Base-by-base conservation (phyloP, 1,140 invertebrate genomes). In the Andrena cerasifolii region DNA sequence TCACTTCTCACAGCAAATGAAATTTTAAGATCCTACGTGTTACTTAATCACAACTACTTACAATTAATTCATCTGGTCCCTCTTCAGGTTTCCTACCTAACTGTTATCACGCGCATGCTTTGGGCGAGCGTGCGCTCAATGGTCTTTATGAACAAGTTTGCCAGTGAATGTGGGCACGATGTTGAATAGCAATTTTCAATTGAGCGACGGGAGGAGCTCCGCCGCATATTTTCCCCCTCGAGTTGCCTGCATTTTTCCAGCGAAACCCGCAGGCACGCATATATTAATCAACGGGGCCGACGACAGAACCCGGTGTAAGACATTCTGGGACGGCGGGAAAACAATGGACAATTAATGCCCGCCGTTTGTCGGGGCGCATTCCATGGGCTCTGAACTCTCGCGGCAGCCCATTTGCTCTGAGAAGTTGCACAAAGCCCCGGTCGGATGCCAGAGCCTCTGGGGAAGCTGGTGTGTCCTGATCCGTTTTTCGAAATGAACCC, bases 331-430 rank as follows among this genome's bases (percentile, higher is more conserved):
- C 72, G 67, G 75, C 65, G 51, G 49, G 83, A 84, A 86, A 87
- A 88, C 88, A 89, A 89, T 89, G 83, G 84, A 86, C 86, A 88
- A 89, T 89, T 89, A 89, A 89, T 89, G 85, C 83, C 58, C 67
- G 83, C 85, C 78, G 85, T 89, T 89, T 82, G 78, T 59, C 61
- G 43, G 10, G 47, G 54, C 53, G 71, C 66, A 88, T 88, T 88
- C 82, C 83, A 24, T 47, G 56, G 66, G 61, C 47, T 71, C 49
- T 51, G 45, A 83, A 80, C 74, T 80, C 62, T 65, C 40, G 47
- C 68, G 56, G 58, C 58, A 73, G 49, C 33, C 49, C 54, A 58
- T 76, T 74, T 61, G 67, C 71, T 79, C 45, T 51, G 12, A 66
- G 73, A 83, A 85, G 73, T 85, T 74, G 78, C 68, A 85, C 82